A percentile compares a stretch with the other conserved stretches of the same genome.
These are phyloP conservation scores for Petrophora chlorosata DNA, from an alignment of 2,888 invertebrate genomes.

Conservation along the genomic window DNA sequence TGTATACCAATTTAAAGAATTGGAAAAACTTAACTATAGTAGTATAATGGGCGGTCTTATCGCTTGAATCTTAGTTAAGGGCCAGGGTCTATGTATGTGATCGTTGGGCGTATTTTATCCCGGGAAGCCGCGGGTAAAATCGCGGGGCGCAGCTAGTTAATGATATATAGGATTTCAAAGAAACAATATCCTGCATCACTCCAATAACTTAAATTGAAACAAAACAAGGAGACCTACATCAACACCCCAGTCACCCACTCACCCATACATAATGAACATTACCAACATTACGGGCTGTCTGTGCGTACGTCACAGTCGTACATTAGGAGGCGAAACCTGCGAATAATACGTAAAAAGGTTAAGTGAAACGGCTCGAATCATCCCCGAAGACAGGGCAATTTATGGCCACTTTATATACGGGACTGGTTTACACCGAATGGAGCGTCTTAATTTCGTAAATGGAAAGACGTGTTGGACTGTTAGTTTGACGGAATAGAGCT, in stretches of 20 bases:
- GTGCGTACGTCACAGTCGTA: conserved; percentile 27
- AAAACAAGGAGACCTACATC: conserved; percentile 19
- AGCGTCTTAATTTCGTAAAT: conserved; percentile 7
- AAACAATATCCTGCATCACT: background rate
- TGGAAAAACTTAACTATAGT: too few relatives aligned
- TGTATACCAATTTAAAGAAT: too few relatives aligned
- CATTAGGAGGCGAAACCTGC: conserved; percentile 44
- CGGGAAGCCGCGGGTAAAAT: too few relatives aligned
- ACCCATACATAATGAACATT: conserved; percentile 22
- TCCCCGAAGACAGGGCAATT: conserved; percentile 53
- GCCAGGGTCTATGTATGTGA: too few relatives aligned
- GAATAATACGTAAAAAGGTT: conserved; percentile 56
- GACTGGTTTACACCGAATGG: conserved; percentile 29
- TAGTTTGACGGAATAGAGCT: too few relatives aligned
- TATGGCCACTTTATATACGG: conserved; percentile 61
- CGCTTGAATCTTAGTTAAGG: too few relatives aligned
- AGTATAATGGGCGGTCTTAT: too few relatives aligned
- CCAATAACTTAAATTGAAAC: background rate
- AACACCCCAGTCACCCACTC: conserved; percentile 14
- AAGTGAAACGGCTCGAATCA: conserved; percentile 58
- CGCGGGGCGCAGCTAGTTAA: too few relatives aligned
- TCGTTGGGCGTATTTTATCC: too few relatives aligned
- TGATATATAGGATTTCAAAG: too few relatives aligned
- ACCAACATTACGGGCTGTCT: too few relatives aligned
- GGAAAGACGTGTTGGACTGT: too few relatives aligned